These are phyloP conservation scores for Pissodes strobi DNA, from an alignment of 1,140 invertebrate genomes.

Conservation along the genomic window DNA sequence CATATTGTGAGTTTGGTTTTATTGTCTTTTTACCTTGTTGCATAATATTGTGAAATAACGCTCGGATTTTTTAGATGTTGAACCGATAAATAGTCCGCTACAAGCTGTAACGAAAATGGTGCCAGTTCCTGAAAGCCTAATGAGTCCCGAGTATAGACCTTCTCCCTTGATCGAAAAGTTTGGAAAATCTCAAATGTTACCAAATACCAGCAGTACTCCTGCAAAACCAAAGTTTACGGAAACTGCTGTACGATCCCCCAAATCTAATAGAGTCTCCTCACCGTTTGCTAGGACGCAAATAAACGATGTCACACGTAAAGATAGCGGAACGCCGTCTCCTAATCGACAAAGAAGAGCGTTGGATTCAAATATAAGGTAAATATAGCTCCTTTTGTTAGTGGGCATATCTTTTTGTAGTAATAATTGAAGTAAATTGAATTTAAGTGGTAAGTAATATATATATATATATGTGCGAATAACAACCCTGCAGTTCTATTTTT, in stretches of 20 bases:
- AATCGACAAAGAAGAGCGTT: conserved; percentile 30
- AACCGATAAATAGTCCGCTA: conserved; percentile 65
- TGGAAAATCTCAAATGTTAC: conserved; percentile 14
- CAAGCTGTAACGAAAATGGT: conserved; percentile 82
- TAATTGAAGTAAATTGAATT: no score
- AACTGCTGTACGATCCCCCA: conserved; percentile 56
- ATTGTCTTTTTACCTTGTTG: no score
- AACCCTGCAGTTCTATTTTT: no score
- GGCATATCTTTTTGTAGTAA: no score
- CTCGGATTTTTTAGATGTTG: no score
- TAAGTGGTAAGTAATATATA: no score
- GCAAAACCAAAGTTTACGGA: conserved; percentile 25
- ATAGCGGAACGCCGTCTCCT: conserved; percentile 38
- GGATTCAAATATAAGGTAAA: conserved; percentile 12
- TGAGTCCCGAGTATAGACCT: conserved; percentile 79
- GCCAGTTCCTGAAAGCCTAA: conserved; percentile 81
- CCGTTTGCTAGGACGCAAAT: not conserved
- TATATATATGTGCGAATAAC: no score
- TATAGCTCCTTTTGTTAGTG: conserved; percentile 3
- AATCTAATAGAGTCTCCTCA: conserved; percentile 38
- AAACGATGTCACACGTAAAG: conserved; percentile 5
- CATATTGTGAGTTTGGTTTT: no score
- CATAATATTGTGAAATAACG: no score
- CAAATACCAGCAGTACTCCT: conserved; percentile 2
- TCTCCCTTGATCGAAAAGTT: conserved; percentile 40